A percentile compares a stretch with the other conserved stretches of the same genome.
Evolutionary conservation across 2,113 vertebrate genomes (phyloP).

Genomic region (Pyxicephalus adspersus): DNA sequence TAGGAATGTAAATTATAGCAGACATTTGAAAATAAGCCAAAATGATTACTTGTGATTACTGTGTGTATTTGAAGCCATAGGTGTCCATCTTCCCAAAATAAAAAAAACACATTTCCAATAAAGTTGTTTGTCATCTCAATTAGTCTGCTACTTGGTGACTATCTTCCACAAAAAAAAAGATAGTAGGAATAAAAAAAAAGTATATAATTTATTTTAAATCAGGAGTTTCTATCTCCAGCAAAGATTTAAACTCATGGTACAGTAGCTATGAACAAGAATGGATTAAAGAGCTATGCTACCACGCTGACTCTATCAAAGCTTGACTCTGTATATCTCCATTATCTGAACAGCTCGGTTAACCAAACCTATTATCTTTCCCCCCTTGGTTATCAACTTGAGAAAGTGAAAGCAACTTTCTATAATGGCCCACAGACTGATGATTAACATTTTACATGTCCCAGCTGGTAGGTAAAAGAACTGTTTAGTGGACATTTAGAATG

Average conservation of each 20-base stretch:
- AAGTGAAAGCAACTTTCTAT: conserved; percentile 77
- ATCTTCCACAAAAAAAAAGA: not conserved
- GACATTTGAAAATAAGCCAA: not conserved
- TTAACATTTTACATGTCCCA: conserved; percentile 82
- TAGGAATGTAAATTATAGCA: not conserved
- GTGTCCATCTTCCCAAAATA: not conserved
- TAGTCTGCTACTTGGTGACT: not conserved
- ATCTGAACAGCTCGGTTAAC: conserved; percentile 76
- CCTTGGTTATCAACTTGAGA: conserved; percentile 76
- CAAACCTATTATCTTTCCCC: conserved; percentile 78
- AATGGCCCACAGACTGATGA: conserved; percentile 80
- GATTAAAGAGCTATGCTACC: conserved; percentile 66
- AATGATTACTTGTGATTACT: conserved; percentile 1
- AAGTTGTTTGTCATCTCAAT: conserved; percentile 7
- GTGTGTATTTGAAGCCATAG: not conserved
- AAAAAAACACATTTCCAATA: not conserved
- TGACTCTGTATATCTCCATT: conserved; percentile 70
- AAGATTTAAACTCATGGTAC: conserved; percentile 67
- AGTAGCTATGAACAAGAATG: conserved; percentile 61
- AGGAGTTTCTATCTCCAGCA: conserved; percentile 51
- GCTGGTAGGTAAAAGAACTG: conserved; percentile 77
- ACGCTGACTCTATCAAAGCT: conserved; percentile 69
- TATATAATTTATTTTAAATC: conserved; percentile 39
- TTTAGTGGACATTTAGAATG: conserved; percentile 78
- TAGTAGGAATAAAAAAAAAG: conserved; percentile 7